Percentiles rank a stretch among this genome's conserved stretches.
Conservation (phyloP, 2,888 invertebrate genomes). For the Meandrusa payeni region DNA sequence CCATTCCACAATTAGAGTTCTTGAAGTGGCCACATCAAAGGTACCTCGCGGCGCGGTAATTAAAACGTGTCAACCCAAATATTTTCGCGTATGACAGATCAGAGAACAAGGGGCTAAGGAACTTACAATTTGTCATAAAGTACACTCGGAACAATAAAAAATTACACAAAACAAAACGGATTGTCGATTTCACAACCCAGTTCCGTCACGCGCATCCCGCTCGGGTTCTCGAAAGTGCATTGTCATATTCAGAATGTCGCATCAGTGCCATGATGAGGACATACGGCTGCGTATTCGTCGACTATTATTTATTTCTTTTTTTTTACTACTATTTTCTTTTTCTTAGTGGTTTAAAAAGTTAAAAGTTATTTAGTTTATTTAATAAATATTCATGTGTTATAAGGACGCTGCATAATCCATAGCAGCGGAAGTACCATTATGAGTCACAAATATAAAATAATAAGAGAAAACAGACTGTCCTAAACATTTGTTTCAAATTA, state of each 20-base stretch:
- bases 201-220: constrained; percentile 47
- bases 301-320: constrained; percentile 1
- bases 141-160: constrained; percentile 32
- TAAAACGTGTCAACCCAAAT: constrained; percentile 19
- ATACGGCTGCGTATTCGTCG: constrained; percentile 30
- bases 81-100: not conserved
- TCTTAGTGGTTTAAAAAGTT: no score
- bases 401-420: no score
- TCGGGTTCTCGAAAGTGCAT: constrained; percentile 55
- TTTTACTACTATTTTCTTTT: not conserved
- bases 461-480: no score
- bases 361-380: no score
- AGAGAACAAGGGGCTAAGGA: constrained; percentile 12
- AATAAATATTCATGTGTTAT: no score
- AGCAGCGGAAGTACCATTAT: no score
- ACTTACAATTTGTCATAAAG: constrained; percentile 17
- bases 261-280: constrained; percentile 35
- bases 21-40: constrained; percentile 14
- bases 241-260: constrained; percentile 60
- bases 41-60: not conserved
- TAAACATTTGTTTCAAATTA: no score
- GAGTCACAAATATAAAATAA: no score
- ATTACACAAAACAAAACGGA: constrained; percentile 39
- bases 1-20: constrained; percentile 4
- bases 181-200: constrained; percentile 52